Base-by-base conservation (phyloP, 2,888 invertebrate species). In the Hetaerina titia region DNA sequence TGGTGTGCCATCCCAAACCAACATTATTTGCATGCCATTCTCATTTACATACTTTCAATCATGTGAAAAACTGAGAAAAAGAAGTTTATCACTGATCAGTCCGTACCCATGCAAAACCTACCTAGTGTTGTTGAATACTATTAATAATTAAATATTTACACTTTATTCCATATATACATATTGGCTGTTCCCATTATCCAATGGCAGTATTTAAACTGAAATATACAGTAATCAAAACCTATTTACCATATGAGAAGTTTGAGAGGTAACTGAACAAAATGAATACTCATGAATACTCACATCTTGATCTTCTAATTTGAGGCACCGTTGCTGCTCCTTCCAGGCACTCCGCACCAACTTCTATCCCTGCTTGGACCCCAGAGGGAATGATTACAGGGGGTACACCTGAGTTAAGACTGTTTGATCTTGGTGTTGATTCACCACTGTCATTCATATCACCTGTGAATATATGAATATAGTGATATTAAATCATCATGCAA, bases 311-410 rank as follows among this genome's bases (percentile, higher is more conserved):
- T 6, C 64, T 74, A 11, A 92, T 74, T 19, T 56, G 92, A 56
- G 92, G 69, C 22, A 74, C 64, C 0, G 92, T 69, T 5, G 92
- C 69, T 2, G 92, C 69, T n/a, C 92, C 96, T 96, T 98, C 98
- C 90, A 97, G 96, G 96, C 98, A 98, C 96, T 98, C 98, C 8
- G 98, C 97, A 90, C 98, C 98, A 95, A 98, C 96, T 97, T 98
- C 98, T 96, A 98, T 97, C 95, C 97, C 97, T 95, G 97, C 97
- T 96, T 97, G 97, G 58, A 97, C 97, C 56, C 92, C 31, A 17
- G 92, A 56, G n/a, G 92, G 56, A 69, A 92, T 56, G 56, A 92
- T 74, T 19, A 69, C 92, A 8, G 92, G 22, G n/a, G 92, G 69
- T 8, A 92, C 92, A 69, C 92, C 74, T 69, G 74, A 45, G 69